Conservation (phyloP, 2,888 invertebrate species). For the Lottia scabra region DNA sequence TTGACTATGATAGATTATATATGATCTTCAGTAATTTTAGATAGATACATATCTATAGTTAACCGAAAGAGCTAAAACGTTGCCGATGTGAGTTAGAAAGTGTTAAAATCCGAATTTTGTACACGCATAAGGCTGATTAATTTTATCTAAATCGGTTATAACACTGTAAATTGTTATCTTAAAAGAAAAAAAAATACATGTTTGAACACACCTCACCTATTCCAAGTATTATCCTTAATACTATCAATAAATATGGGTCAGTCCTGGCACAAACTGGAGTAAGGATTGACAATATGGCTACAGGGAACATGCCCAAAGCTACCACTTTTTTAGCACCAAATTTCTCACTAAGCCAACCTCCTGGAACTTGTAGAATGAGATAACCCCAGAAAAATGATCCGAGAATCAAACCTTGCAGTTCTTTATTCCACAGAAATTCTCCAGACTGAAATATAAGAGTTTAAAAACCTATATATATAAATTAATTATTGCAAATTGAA, state of each 20-base stretch:
- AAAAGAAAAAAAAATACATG: no score
- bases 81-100: no score
- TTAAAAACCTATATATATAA: no score
- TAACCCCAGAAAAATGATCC: constrained; percentile 55
- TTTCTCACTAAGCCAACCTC: constrained; percentile 41
- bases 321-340: constrained; percentile 49
- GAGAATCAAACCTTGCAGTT: constrained; percentile 42
- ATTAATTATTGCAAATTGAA: no score
- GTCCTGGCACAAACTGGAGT: constrained; percentile 46
- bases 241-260: constrained; percentile 48
- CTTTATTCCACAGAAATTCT: constrained; percentile 45
- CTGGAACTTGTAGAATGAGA: constrained; percentile 50
- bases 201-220: constrained; percentile 45
- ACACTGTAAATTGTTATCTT: no score
- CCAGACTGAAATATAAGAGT: constrained; percentile 25
- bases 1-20: no score
- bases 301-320: constrained; percentile 47
- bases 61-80: no score
- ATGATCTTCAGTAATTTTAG: no score
- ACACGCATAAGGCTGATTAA: no score
- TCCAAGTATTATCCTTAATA: constrained; percentile 46
- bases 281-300: constrained; percentile 47
- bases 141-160: no score
- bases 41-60: no score
- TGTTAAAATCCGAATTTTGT: no score